These are phyloP conservation scores for Monopterus albus DNA, from an alignment of 2,113 vertebrate species.

Conservation along the genomic window DNA sequence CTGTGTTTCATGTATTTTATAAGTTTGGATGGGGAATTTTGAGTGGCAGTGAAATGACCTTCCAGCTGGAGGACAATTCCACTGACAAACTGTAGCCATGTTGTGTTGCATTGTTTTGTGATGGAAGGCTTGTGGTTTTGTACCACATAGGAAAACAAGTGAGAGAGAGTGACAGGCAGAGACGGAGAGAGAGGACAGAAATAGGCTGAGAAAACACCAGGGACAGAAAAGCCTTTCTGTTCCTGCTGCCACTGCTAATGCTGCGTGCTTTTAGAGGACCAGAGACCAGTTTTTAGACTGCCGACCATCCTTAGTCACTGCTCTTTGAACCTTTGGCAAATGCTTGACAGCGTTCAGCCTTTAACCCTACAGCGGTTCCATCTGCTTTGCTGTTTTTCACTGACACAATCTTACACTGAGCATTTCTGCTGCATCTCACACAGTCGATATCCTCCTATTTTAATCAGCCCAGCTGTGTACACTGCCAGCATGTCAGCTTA, in stretches of 20 bases:
- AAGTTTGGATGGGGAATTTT: neutral
- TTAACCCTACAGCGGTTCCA: neutral
- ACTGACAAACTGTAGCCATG: neutral
- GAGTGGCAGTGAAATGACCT: slow-evolving; percentile 17
- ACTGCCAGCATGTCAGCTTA: no score
- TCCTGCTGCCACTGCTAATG: neutral
- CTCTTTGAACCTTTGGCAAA: slow-evolving; percentile 1
- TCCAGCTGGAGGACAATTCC: slow-evolving; percentile 7
- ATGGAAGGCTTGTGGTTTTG: slow-evolving; percentile 13
- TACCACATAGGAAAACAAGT: neutral
- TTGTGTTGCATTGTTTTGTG: neutral
- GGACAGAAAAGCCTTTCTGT: slow-evolving; percentile 9
- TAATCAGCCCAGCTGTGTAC: no score
- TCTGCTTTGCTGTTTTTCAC: neutral
- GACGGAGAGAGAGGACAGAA: neutral
- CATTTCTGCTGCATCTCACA: no score
- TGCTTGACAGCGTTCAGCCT: neutral
- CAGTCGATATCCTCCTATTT: no score
- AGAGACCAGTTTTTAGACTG: neutral
- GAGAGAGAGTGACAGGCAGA: neutral
- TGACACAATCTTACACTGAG: no score
- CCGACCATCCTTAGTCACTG: neutral
- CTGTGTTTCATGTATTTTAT: neutral
- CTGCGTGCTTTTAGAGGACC: slow-evolving; percentile 4
- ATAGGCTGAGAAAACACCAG: neutral